Evolutionary conservation across 1,140 invertebrate genomes (phyloP).

Genomic region (Sycobia sp.): DNA sequence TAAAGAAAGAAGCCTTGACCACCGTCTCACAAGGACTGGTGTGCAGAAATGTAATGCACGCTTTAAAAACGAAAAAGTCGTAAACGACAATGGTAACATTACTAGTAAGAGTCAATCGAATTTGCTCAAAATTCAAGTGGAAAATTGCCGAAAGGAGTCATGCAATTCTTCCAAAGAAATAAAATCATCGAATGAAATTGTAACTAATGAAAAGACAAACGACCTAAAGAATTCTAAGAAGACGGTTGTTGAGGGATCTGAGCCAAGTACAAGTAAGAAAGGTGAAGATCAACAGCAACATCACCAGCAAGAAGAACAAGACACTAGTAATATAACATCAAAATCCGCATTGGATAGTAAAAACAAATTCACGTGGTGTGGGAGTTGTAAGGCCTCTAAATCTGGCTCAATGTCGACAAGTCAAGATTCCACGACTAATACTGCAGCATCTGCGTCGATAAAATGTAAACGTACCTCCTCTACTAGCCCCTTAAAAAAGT

Average conservation of each 20-base stretch:
- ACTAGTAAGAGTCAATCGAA: slow-evolving; percentile 33
- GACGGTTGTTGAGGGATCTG: background rate
- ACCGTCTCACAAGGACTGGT: background rate
- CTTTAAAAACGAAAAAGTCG: no score
- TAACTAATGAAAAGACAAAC: no score
- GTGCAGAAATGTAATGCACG: background rate
- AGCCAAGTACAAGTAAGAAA: slow-evolving; percentile 13
- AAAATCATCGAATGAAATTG: no score
- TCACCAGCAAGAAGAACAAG: background rate
- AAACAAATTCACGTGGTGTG: slow-evolving; percentile 47
- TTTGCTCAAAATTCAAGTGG: slow-evolving; percentile 50
- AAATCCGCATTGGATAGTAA: background rate
- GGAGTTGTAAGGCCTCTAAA: slow-evolving; percentile 29
- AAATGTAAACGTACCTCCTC: slow-evolving; percentile 48
- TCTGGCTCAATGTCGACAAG: background rate
- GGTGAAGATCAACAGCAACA: slow-evolving; percentile 24
- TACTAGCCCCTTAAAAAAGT: slow-evolving; percentile 49
- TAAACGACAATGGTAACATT: background rate
- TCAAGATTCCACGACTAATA: background rate
- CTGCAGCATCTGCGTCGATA: background rate
- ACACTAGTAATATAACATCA: no score
- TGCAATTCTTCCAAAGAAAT: background rate
- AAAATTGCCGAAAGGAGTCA: slow-evolving; percentile 40
- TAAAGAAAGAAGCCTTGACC: slow-evolving; percentile 26
- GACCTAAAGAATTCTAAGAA: background rate